Conservation (phyloP, 2,888 invertebrate genomes). For the Omphaloscelis lunosa region DNA sequence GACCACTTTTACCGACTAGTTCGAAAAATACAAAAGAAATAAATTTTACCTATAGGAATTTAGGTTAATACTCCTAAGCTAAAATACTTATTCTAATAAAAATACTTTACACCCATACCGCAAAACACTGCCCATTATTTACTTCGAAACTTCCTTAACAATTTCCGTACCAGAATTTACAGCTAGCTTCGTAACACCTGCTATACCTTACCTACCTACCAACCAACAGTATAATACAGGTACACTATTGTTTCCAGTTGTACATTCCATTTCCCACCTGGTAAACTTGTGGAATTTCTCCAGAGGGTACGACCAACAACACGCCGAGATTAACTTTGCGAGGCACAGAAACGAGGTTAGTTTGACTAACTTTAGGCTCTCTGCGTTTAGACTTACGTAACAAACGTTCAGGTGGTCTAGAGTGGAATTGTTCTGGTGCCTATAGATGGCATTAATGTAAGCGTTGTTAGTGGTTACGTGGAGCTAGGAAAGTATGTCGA, state of each 20-base stretch:
- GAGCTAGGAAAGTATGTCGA: background rate
- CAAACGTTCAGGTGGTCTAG: constrained; percentile 20
- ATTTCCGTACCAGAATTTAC: constrained; percentile 43
- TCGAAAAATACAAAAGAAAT: background rate
- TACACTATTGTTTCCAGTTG: constrained; percentile 79
- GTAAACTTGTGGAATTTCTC: constrained; percentile 90
- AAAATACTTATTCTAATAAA: constrained; percentile 2
- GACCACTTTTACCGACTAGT: too few species aligned
- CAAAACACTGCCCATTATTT: constrained; percentile 37
- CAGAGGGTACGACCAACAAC: constrained; percentile 83
- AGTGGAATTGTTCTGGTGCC: constrained; percentile 11
- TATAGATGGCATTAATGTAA: background rate
- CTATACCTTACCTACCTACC: constrained; percentile 3
- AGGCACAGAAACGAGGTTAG: constrained; percentile 86
- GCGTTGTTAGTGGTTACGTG: background rate
- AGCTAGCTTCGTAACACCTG: constrained; percentile 47
- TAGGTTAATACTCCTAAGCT: background rate
- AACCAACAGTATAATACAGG: constrained; percentile 19
- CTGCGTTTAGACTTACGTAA: constrained; percentile 40
- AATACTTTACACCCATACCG: background rate
- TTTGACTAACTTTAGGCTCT: constrained; percentile 63
- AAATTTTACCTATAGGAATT: background rate
- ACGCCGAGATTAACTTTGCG: constrained; percentile 88
- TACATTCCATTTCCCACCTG: constrained; percentile 90
- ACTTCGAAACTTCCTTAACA: constrained; percentile 38